These are phyloP conservation scores for Syngnathoides biaculeatus DNA, from an alignment of 2,113 vertebrate genomes.

Conservation along the genomic window DNA sequence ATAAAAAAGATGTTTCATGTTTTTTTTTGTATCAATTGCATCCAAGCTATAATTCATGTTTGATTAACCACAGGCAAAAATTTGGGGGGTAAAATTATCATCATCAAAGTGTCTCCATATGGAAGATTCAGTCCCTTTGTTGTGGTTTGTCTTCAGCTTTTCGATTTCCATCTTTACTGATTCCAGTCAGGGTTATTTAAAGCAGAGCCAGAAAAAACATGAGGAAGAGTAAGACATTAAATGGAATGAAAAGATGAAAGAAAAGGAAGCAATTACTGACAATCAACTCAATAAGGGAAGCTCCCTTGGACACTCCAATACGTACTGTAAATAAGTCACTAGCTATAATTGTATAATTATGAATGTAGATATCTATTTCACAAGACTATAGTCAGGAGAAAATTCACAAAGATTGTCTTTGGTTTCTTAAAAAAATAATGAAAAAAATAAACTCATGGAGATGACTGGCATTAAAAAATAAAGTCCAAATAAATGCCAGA, in stretches of 20 bases:
- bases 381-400: background rate
- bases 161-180: background rate
- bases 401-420: background rate
- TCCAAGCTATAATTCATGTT: background rate
- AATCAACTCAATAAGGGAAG: background rate
- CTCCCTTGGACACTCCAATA: background rate
- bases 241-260: slow-evolving; percentile 4
- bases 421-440: background rate
- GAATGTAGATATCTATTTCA: background rate
- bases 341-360: background rate
- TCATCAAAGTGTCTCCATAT: slow-evolving; percentile 1
- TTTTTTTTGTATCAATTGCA: background rate
- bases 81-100: background rate
- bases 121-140: background rate
- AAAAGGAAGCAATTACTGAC: background rate
- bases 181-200: background rate
- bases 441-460: background rate
- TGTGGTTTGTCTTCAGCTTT: slow-evolving; percentile 2
- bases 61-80: background rate
- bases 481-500: background rate
- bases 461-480: background rate
- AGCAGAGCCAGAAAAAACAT: background rate
- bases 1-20: background rate
- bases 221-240: background rate
- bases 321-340: background rate